These are phyloP conservation scores for Propithecus coquereli DNA, from an alignment of 2,113 vertebrate genomes.

Conservation along the genomic window DNA sequence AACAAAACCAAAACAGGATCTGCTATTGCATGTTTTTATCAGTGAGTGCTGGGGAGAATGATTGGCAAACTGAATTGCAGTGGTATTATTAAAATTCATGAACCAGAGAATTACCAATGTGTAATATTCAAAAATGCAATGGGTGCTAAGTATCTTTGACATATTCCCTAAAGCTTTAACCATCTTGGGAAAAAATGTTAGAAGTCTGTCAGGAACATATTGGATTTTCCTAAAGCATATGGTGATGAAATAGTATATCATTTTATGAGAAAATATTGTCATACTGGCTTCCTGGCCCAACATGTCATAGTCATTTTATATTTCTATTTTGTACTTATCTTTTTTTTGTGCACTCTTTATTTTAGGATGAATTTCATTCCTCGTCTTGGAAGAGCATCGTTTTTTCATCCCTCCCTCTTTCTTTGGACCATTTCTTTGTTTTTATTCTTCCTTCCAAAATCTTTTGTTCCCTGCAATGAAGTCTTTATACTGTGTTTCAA, in stretches of 20 bases:
- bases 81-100: slow-evolving; percentile 74
- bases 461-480: background rate
- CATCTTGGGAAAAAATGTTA: slow-evolving; percentile 65
- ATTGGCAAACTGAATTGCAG: slow-evolving; percentile 51
- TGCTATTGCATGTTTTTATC: slow-evolving; percentile 24
- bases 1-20: slow-evolving; percentile 38
- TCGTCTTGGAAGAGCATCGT: background rate
- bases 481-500: background rate
- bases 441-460: background rate
- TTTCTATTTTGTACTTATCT: slow-evolving; percentile 42
- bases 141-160: slow-evolving; percentile 75
- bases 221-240: slow-evolving; percentile 79
- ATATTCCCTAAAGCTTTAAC: slow-evolving; percentile 71
- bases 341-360: slow-evolving; percentile 5
- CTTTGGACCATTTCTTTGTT: background rate
- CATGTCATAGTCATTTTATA: slow-evolving; percentile 23
- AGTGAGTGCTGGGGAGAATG: slow-evolving; percentile 52
- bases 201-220: slow-evolving; percentile 71
- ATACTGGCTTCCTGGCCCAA: slow-evolving; percentile 38
- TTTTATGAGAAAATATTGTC: slow-evolving; percentile 71
- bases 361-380: background rate
- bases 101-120: slow-evolving; percentile 59
- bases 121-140: slow-evolving; percentile 68
- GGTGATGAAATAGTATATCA: slow-evolving; percentile 67
- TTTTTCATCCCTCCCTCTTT: background rate